phyloP scores from a whole-genome alignment of 2,113 vertebrate genomes.

The Sinocyclocheilus maitianheensis region DNA sequence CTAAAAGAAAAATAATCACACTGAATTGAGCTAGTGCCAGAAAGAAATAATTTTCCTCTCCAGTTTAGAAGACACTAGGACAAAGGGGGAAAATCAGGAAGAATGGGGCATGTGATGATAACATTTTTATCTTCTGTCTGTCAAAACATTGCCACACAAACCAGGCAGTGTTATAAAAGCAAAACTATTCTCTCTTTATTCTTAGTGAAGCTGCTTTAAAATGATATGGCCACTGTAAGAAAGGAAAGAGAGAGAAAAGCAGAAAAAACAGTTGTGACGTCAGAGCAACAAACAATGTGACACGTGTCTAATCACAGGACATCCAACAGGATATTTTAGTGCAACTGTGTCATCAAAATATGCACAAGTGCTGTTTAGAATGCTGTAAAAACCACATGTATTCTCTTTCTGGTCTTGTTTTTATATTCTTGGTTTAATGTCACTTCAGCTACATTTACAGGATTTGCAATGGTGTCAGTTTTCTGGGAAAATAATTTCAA shows the following conservation, averaged over 20 bases:
- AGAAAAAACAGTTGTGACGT: background rate
- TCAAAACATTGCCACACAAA: background rate
- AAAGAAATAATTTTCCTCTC: background rate
- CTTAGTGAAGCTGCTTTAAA: constrained; percentile 30
- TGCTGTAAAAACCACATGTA: background rate
- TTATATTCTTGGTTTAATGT: background rate
- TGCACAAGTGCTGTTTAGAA: background rate
- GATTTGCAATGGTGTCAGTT: background rate
- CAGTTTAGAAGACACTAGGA: background rate
- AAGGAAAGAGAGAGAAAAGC: background rate
- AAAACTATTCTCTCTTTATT: constrained; percentile 1
- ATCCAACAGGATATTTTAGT: constrained; percentile 29
- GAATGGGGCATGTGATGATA: background rate
- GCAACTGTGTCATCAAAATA: background rate
- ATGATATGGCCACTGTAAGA: constrained; percentile 10
- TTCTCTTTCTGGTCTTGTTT: background rate
- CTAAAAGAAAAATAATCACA: background rate
- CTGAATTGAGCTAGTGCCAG: background rate
- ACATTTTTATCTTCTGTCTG: background rate
- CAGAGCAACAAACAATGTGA: constrained; percentile 10
- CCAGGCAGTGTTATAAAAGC: background rate
- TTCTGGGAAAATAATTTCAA: background rate
- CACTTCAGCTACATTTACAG: background rate
- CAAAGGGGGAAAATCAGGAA: background rate
- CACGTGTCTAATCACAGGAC: constrained; percentile 43